Percentiles rank a stretch among this genome's conserved stretches.
Conservation (phyloP, 2,113 vertebrate species). For the Arenaria interpres region DNA sequence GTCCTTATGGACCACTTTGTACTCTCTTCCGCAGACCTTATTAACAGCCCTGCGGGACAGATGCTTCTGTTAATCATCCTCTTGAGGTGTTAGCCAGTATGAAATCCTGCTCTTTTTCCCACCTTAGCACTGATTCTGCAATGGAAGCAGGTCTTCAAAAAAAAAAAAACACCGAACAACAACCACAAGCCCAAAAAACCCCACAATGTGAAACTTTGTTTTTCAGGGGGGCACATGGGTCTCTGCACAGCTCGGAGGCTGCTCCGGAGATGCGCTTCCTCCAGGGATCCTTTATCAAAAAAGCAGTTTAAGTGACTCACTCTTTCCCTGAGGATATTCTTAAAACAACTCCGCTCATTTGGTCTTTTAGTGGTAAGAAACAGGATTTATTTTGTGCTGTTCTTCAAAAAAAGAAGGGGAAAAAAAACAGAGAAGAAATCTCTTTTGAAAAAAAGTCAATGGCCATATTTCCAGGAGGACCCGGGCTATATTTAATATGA, state of each 20-base stretch:
- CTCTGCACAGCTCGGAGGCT: neutral
- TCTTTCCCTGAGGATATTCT: constrained; percentile 23
- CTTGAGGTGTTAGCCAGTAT: neutral
- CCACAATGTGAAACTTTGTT: neutral
- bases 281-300: constrained; percentile 37
- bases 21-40: neutral
- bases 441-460: neutral
- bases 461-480: neutral
- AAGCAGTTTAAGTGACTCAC: constrained; percentile 49
- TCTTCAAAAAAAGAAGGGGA: neutral
- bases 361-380: neutral
- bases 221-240: neutral
- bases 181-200: neutral
- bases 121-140: neutral
- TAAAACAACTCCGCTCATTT: neutral
- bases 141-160: neutral
- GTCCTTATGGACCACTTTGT: neutral
- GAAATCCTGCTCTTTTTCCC: neutral
- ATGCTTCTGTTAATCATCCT: neutral
- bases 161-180: neutral
- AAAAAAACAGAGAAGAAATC: rapidly evolving
- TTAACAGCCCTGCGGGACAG: neutral
- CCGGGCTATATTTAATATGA: neutral
- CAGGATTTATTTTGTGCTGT: neutral
- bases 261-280: neutral